Evolutionary conservation across 2,888 invertebrate genomes (phyloP).

Genomic region (Cephus runcator): DNA sequence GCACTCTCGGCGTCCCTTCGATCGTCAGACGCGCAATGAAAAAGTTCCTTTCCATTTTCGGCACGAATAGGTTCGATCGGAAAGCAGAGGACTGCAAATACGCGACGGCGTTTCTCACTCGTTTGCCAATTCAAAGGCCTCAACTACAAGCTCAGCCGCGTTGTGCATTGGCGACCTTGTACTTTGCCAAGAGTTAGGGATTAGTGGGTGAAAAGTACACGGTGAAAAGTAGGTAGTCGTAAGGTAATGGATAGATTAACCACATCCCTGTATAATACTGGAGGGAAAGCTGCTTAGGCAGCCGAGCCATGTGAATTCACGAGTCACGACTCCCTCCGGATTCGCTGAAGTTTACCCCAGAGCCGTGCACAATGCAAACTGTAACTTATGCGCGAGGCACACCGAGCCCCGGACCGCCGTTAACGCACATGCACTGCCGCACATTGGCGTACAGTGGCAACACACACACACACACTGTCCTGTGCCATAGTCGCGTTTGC

Average conservation of each 20-base stretch:
- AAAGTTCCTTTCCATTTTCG: constrained; percentile 17
- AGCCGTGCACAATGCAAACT: constrained; percentile 48
- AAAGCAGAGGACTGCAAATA: too few species aligned
- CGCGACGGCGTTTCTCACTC: too few species aligned
- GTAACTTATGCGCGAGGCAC: constrained; percentile 41
- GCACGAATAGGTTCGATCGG: too few species aligned
- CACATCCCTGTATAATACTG: constrained; percentile 24
- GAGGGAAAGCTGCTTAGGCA: constrained; percentile 47
- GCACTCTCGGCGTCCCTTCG: neutral
- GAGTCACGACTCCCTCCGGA: constrained; percentile 31
- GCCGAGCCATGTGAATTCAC: constrained; percentile 28
- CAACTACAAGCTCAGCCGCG: too few species aligned
- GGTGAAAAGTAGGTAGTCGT: constrained; percentile 20
- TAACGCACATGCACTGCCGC: neutral
- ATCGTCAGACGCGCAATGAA: constrained; percentile 13
- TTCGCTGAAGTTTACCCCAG: constrained; percentile 43
- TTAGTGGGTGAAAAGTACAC: neutral
- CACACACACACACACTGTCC: neutral
- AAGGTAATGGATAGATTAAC: constrained; percentile 30
- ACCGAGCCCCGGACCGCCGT: constrained; percentile 2
- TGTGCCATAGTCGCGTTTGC: constrained; percentile 4
- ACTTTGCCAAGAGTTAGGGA: too few species aligned
- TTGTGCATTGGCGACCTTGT: too few species aligned
- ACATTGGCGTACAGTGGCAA: too few species aligned
- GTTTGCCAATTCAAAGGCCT: too few species aligned